A percentile compares a stretch with the other conserved stretches of the same genome.
These are phyloP conservation scores for Trogon melanurus DNA, from an alignment of 2,113 vertebrate species.

Conservation along the genomic window DNA sequence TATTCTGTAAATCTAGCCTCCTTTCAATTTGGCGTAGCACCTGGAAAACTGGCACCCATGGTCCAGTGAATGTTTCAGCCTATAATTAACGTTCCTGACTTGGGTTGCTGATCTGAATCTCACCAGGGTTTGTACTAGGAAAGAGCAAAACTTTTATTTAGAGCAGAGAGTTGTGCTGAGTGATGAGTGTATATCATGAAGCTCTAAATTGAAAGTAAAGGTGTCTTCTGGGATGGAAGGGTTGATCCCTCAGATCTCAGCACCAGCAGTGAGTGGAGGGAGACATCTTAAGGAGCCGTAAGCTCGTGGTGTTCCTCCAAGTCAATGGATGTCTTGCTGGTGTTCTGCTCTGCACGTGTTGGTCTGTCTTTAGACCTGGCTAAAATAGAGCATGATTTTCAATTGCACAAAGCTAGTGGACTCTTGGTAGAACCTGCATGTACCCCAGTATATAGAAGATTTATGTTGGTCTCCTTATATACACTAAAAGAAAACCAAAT, in stretches of 20 bases:
- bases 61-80: not conserved
- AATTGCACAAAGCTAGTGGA: not conserved
- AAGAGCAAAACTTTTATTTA: not conserved
- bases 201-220: not conserved
- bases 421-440: not conserved
- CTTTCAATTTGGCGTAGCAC: not conserved
- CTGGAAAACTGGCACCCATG: not conserved
- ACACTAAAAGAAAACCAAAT: not conserved
- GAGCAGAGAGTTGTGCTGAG: not conserved
- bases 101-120: not conserved
- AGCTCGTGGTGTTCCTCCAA: not conserved
- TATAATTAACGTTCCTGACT: not conserved
- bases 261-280: not conserved
- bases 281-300: not conserved
- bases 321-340: not conserved
- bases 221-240: not conserved
- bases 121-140: not conserved
- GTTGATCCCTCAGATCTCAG: not conserved
- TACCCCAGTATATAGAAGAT: not conserved
- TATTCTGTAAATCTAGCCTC: not conserved
- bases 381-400: not conserved
- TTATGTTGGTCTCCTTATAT: not conserved
- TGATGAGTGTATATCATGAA: fast-evolving
- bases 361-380: not conserved
- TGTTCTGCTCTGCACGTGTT: not conserved